Percentiles rank a stretch among this genome's conserved stretches.
Conservation (phyloP, 1,140 invertebrate species). For the Bradynema listronoti region DNA sequence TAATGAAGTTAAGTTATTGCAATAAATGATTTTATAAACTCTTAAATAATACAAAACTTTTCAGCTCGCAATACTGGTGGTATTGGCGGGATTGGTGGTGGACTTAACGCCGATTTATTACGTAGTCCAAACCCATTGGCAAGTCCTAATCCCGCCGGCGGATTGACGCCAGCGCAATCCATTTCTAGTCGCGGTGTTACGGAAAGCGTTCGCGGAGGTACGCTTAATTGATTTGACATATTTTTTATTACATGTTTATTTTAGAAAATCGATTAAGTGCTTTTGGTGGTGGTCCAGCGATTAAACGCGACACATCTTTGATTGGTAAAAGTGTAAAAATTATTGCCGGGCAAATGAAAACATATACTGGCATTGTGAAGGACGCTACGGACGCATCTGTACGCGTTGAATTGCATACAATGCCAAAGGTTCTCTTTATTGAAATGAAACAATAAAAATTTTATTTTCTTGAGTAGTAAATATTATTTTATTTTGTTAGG, state of each 20-base stretch:
- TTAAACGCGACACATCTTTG: conserved; percentile 76
- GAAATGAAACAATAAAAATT: too few species aligned
- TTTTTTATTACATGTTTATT: neutral
- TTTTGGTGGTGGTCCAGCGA: conserved; percentile 66
- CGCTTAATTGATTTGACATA: neutral
- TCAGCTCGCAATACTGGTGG: too few species aligned
- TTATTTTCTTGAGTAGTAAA: too few species aligned
- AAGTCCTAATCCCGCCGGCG: conserved; percentile 29
- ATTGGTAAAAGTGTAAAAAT: conserved; percentile 97
- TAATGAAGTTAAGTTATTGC: too few species aligned
- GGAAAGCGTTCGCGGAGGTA: conserved; percentile 21
- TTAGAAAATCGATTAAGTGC: conserved; percentile 58
- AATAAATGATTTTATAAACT: too few species aligned
- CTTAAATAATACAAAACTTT: too few species aligned
- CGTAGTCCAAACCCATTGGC: conserved; percentile 34
- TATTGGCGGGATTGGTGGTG: too few species aligned
- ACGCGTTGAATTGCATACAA: conserved; percentile 88
- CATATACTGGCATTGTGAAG: conserved; percentile 67
- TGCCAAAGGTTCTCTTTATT: conserved; percentile 65
- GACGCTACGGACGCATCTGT: conserved; percentile 90
- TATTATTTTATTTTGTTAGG: too few species aligned
- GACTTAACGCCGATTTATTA: too few species aligned
- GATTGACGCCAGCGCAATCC: conserved; percentile 27
- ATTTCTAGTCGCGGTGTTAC: conserved; percentile 17
- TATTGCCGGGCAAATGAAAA: conserved; percentile 90